A percentile compares a stretch with the other conserved stretches of the same genome.
These are phyloP conservation scores for Octodonta nipae DNA, from an alignment of 2,888 invertebrate species.

Conservation along the genomic window DNA sequence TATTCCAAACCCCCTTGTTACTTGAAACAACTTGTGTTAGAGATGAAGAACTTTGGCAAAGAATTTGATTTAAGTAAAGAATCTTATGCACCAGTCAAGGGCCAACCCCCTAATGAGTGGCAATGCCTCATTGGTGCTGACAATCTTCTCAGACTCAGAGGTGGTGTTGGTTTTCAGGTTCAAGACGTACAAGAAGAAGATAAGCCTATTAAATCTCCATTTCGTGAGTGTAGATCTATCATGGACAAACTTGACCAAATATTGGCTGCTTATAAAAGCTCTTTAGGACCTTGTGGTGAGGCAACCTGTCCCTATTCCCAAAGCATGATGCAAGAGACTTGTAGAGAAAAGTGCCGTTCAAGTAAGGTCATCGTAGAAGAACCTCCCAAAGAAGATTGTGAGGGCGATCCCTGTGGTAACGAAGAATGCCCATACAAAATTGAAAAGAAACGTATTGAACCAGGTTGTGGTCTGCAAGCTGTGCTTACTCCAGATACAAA, in stretches of 20 bases:
- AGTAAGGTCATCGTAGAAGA: neutral
- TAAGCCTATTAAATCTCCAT: too few relatives aligned
- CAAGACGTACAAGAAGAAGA: constrained; percentile 9
- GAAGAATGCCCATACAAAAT: constrained; percentile 17
- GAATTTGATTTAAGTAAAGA: too few relatives aligned
- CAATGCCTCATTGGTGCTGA: too few relatives aligned
- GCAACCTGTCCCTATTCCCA: constrained; percentile 28
- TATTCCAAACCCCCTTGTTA: too few relatives aligned
- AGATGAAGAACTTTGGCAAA: too few relatives aligned
- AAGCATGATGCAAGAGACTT: constrained; percentile 22
- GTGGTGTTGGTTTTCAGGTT: too few relatives aligned
- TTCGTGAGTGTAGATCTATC: constrained; percentile 30
- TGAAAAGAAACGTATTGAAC: constrained; percentile 14
- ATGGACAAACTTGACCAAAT: constrained; percentile 31
- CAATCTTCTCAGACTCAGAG: too few relatives aligned
- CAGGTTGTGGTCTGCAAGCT: constrained; percentile 28
- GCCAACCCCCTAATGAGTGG: too few relatives aligned
- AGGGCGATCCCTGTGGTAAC: constrained; percentile 16
- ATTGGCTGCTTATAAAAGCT: constrained; percentile 27
- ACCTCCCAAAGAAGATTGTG: constrained; percentile 8
- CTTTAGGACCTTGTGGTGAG: constrained; percentile 30
- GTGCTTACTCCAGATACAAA: constrained; percentile 29
- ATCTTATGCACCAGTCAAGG: too few relatives aligned
- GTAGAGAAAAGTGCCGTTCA: constrained; percentile 22
- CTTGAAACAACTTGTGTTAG: too few relatives aligned